phyloP scores from a whole-genome alignment of 2,888 invertebrate genomes.

The Fragum whitleyi region DNA sequence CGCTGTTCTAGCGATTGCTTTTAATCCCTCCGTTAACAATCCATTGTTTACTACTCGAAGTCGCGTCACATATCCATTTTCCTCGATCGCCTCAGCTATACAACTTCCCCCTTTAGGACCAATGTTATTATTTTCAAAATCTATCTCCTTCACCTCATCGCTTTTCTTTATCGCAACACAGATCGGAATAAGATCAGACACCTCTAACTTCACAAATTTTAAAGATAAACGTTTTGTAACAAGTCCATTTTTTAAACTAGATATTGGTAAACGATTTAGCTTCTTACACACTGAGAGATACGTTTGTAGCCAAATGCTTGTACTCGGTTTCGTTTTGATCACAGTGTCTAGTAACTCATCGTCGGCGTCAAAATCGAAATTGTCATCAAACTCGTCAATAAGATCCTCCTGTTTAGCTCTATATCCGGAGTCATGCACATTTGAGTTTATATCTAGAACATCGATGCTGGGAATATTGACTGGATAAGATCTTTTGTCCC shows the following conservation, averaged over 20 bases:
- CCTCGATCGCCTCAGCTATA: constrained; percentile 47
- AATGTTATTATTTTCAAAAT: constrained; percentile 57
- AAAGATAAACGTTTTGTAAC: constrained; percentile 35
- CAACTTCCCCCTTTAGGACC: constrained; percentile 31
- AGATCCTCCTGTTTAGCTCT: background rate
- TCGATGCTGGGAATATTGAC: background rate
- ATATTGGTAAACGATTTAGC: constrained; percentile 40
- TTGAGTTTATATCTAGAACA: background rate
- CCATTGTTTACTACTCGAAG: constrained; percentile 66
- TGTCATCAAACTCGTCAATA: background rate
- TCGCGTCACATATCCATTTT: constrained; percentile 50
- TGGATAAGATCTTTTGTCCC: background rate
- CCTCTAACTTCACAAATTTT: constrained; percentile 34
- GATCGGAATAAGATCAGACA: constrained; percentile 49
- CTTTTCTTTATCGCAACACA: constrained; percentile 44
- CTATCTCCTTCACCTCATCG: constrained; percentile 40
- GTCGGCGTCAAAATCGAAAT: background rate
- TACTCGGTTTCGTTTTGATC: too few relatives aligned
- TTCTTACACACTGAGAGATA: constrained; percentile 54
- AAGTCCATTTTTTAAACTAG: constrained; percentile 42
- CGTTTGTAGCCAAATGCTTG: background rate
- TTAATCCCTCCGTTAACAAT: constrained; percentile 65
- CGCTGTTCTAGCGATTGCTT: constrained; percentile 64
- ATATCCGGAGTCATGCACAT: background rate
- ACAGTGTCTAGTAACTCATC: background rate